Conservation (phyloP, 2,113 vertebrate species). For the Colaptes auratus region DNA sequence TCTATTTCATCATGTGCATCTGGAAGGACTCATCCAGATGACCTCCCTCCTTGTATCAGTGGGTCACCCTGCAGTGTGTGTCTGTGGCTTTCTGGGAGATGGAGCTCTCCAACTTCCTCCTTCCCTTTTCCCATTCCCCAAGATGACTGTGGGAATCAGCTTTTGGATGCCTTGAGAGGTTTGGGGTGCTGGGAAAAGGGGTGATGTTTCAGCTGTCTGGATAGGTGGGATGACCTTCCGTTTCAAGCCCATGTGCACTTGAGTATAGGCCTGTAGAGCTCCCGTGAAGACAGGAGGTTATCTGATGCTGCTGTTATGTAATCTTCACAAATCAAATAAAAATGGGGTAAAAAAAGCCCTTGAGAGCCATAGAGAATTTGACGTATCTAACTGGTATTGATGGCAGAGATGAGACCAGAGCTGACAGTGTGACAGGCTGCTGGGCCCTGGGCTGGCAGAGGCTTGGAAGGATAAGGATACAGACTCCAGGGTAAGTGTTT, state of each 20-base stretch:
- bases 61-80: background rate
- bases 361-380: background rate
- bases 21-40: background rate
- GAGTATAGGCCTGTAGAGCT: background rate
- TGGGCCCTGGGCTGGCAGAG: background rate
- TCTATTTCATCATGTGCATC: background rate
- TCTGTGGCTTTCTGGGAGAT: background rate
- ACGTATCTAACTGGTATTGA: background rate
- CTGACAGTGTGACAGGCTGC: conserved; percentile 16
- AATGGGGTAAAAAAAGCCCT: accelerated
- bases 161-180: background rate
- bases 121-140: background rate
- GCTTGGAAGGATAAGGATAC: background rate
- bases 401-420: background rate
- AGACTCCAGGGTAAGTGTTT: background rate
- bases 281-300: background rate
- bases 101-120: background rate
- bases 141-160: accelerated
- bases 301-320: background rate
- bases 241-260: background rate
- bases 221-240: background rate
- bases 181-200: background rate
- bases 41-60: background rate
- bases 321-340: background rate
- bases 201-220: background rate